Conservation (phyloP, 2,888 invertebrate species). For the Ochlodes sylvanus region DNA sequence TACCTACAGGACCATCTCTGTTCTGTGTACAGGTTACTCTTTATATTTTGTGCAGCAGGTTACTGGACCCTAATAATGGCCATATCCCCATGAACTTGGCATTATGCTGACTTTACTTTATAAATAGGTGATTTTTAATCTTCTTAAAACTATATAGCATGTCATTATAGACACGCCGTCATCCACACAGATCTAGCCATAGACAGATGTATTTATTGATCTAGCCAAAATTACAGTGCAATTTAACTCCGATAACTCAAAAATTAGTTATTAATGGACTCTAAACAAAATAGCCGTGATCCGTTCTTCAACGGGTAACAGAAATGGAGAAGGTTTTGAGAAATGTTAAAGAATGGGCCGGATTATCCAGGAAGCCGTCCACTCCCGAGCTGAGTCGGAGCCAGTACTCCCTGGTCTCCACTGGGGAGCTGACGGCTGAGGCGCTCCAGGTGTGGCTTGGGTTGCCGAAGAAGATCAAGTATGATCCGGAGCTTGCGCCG, state of each 20-base stretch:
- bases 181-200: background rate
- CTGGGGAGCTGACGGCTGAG: constrained; percentile 83
- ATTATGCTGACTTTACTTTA: no score
- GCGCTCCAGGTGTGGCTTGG: constrained; percentile 87
- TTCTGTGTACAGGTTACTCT: no score
- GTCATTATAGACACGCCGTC: constrained; percentile 8
- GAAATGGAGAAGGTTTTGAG: constrained; percentile 63
- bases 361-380: constrained; percentile 62
- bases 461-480: constrained; percentile 87
- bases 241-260: background rate
- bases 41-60: no score
- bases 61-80: no score
- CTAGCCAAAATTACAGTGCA: background rate
- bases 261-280: constrained; percentile 1
- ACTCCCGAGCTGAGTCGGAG: constrained; percentile 76
- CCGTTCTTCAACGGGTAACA: background rate
- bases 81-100: no score
- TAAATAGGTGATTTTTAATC: background rate
- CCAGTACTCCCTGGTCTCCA: constrained; percentile 77
- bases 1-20: no score
- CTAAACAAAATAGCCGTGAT: background rate
- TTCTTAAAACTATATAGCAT: constrained; percentile 11
- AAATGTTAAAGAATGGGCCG: constrained; percentile 63
- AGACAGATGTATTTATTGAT: background rate
- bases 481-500: constrained; percentile 87